These are phyloP conservation scores for Bellardia bayeri DNA, from an alignment of 2,888 invertebrate genomes.

Conservation along the genomic window DNA sequence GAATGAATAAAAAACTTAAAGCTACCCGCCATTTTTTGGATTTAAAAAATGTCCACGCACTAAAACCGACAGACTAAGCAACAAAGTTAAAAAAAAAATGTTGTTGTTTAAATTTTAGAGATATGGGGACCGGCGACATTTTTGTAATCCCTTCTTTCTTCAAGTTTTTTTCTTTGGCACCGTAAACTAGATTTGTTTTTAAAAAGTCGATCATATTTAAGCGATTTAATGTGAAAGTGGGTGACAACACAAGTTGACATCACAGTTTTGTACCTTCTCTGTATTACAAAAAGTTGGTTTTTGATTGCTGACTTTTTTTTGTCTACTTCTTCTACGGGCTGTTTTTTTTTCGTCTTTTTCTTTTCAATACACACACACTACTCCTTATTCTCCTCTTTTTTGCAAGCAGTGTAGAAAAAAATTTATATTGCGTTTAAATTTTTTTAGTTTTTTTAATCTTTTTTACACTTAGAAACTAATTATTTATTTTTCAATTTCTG, in stretches of 20 bases:
- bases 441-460: constrained; percentile 46
- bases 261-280: constrained; percentile 52
- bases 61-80: too few relatives aligned
- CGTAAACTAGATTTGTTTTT: too few relatives aligned
- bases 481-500: constrained; percentile 10
- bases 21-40: too few relatives aligned
- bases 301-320: constrained; percentile 62
- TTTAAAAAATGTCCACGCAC: too few relatives aligned
- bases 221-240: neutral
- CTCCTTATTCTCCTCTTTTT: constrained; percentile 45
- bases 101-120: too few relatives aligned
- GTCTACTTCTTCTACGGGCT: constrained; percentile 62
- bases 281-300: constrained; percentile 40
- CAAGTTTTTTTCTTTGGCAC: too few relatives aligned
- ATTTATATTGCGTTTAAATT: constrained; percentile 68
- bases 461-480: constrained; percentile 62
- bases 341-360: constrained; percentile 53
- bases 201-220: neutral
- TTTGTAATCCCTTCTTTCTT: too few relatives aligned
- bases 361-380: constrained; percentile 56
- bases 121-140: too few relatives aligned
- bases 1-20: too few relatives aligned
- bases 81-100: too few relatives aligned
- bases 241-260: constrained; percentile 22
- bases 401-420: constrained; percentile 62